Conservation (phyloP, 2,113 vertebrate genomes). For the Plestiodon gilberti region DNA sequence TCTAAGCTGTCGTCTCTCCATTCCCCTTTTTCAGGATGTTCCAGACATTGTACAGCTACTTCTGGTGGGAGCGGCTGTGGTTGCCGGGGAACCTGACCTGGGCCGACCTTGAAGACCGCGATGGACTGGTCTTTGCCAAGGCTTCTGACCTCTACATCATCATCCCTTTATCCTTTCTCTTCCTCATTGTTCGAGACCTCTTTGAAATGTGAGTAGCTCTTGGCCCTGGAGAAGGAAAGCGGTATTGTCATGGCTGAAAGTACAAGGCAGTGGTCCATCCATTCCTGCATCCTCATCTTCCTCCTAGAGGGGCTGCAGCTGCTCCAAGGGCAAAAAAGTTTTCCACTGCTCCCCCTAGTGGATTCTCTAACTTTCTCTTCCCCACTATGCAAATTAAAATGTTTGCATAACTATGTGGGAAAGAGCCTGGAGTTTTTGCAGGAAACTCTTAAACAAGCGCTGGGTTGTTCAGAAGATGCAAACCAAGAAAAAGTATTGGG, state of each 20-base stretch:
- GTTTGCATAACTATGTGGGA: too few relatives aligned
- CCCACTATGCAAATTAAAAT: too few relatives aligned
- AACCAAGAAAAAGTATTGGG: too few relatives aligned
- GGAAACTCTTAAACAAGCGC: too few relatives aligned
- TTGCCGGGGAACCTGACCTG: slow-evolving; percentile 91
- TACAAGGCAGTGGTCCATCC: background rate
- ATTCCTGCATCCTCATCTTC: background rate
- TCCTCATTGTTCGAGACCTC: slow-evolving; percentile 87
- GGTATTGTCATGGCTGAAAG: too few relatives aligned
- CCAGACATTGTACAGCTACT: slow-evolving; percentile 83
- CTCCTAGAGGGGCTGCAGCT: too few relatives aligned
- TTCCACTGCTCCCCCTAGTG: background rate
- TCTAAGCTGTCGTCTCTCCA: too few relatives aligned
- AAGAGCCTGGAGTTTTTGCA: too few relatives aligned
- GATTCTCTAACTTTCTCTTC: background rate
- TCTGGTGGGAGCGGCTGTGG: slow-evolving; percentile 96
- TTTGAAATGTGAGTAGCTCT: slow-evolving; percentile 89
- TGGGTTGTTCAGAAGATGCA: too few relatives aligned
- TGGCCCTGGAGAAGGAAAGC: background rate
- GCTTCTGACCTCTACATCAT: slow-evolving; percentile 86
- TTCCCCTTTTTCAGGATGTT: slow-evolving; percentile 82
- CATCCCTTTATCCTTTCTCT: slow-evolving; percentile 87
- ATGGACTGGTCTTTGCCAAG: slow-evolving; percentile 89
- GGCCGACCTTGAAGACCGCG: slow-evolving; percentile 89
- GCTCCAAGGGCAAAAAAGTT: background rate